phyloP scores from a whole-genome alignment of 2,797 vertebrate species.

The Tangara arthus region DNA sequence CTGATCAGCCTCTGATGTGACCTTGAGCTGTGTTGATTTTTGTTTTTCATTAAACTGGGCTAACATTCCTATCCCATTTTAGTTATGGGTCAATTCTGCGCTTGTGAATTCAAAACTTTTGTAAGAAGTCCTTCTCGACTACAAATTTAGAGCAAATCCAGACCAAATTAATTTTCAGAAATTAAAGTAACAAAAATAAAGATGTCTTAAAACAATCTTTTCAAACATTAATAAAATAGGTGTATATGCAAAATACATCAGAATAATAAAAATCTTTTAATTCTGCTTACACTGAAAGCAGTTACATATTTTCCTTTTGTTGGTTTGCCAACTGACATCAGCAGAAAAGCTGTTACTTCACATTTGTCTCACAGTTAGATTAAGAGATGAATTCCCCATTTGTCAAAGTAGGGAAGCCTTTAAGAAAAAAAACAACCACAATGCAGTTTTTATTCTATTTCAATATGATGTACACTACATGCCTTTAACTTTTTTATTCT shows the following conservation, averaged over 20 bases:
- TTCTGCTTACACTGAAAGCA: background rate
- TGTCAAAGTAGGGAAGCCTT: background rate
- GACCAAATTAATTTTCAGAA: background rate
- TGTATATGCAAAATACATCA: background rate
- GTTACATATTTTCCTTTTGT: background rate
- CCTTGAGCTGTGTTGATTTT: background rate
- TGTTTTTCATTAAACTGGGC: background rate
- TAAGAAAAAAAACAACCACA: slow-evolving; percentile 10
- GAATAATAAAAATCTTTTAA: background rate
- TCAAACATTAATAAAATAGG: background rate
- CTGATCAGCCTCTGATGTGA: background rate
- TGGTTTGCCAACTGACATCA: slow-evolving; percentile 23
- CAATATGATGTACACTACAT: slow-evolving; percentile 40
- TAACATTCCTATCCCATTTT: background rate
- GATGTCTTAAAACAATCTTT: background rate
- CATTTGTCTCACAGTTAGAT: slow-evolving; percentile 40
- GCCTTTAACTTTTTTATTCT: slow-evolving; percentile 58
- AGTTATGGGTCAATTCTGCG: background rate
- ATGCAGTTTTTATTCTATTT: slow-evolving; percentile 57
- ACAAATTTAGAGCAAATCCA: background rate
- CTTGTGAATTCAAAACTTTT: background rate
- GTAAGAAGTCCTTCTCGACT: background rate
- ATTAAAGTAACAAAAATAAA: background rate
- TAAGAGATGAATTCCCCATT: slow-evolving; percentile 31
- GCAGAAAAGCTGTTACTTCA: slow-evolving; percentile 21